Percentiles rank a stretch among this genome's conserved stretches.
phyloP scores from a whole-genome alignment of 2,888 invertebrate genomes.

The Drosophila borborema region DNA sequence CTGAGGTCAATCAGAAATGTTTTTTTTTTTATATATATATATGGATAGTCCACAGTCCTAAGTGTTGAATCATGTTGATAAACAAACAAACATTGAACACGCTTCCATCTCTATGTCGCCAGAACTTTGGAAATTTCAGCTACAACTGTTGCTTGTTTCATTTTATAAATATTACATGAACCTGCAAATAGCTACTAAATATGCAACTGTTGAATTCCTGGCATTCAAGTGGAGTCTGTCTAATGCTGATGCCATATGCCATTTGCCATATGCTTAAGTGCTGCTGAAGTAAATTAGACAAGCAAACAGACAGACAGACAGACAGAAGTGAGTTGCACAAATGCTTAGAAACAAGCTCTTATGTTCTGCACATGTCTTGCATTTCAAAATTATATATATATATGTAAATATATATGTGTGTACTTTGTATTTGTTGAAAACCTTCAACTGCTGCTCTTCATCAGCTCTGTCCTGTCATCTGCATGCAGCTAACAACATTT shows the following conservation, averaged over 20 bases:
- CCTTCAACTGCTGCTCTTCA: conserved; percentile 1
- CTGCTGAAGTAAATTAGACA: conserved; percentile 21
- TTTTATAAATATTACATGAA: conserved; percentile 29
- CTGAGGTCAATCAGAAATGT: not conserved
- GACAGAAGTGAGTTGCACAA: conserved; percentile 8
- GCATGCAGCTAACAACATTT: conserved; percentile 35
- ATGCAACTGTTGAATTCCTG: conserved; percentile 22
- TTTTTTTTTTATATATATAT: not conserved
- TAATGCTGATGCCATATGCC: not conserved
- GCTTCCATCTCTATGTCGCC: conserved; percentile 4
- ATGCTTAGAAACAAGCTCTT: conserved; percentile 16
- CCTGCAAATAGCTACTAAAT: conserved; percentile 14
- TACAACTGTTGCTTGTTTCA: conserved; percentile 8
- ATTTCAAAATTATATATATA: conserved; percentile 26
- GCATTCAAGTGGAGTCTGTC: not conserved
- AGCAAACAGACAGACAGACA: not conserved
- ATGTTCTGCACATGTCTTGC: conserved; percentile 20
- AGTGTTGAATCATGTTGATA: conserved; percentile 1
- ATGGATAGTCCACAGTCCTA: too few species aligned
- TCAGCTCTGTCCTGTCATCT: conserved; percentile 26
- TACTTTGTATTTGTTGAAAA: not conserved
- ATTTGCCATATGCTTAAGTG: conserved; percentile 23
- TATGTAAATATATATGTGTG: not conserved
- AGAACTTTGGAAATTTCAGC: not conserved
- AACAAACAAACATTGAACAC: not conserved